phyloP scores from a whole-genome alignment of 2,888 invertebrate genomes.

The Quadroppia sp. region DNA sequence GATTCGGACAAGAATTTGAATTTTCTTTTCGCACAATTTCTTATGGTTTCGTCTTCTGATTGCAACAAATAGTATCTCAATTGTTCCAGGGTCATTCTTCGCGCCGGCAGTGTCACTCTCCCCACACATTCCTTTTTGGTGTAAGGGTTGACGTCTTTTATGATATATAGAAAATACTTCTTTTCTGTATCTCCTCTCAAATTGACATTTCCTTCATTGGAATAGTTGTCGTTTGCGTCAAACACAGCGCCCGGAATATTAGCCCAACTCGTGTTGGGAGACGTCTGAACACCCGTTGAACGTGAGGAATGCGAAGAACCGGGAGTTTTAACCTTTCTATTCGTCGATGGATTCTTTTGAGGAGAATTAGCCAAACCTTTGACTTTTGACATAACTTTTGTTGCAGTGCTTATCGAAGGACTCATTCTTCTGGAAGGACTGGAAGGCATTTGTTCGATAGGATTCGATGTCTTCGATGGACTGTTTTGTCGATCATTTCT shows the following conservation, averaged over 20 bases:
- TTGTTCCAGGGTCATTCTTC: conserved; percentile 42
- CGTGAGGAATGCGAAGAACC: neutral
- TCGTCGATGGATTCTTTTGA: neutral
- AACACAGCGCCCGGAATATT: conserved; percentile 24
- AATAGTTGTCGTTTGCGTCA: conserved; percentile 3
- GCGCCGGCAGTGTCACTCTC: conserved; percentile 39
- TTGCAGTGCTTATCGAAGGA: neutral
- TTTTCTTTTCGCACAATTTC: conserved; percentile 23
- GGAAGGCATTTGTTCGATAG: neutral
- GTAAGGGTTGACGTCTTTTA: conserved; percentile 36
- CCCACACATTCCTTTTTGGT: conserved; percentile 43
- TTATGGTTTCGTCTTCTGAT: conserved; percentile 37
- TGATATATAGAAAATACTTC: conserved; percentile 43
- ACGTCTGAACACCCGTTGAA: conserved; percentile 1
- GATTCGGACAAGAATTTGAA: conserved; percentile 43
- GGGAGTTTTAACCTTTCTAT: neutral
- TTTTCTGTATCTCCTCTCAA: conserved; percentile 35
- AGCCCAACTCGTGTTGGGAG: conserved; percentile 20
- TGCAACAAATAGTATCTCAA: conserved; percentile 41
- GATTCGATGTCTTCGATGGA: neutral
- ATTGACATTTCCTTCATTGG: neutral
- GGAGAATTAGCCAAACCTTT: neutral
- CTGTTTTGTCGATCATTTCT: no score
- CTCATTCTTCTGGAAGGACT: neutral
- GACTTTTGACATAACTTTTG: neutral